Evolutionary conservation across 1,140 invertebrate genomes (phyloP), one percentile per base, ranked within the genome.

Genomic region (Zaprionus vittiger): DNA sequence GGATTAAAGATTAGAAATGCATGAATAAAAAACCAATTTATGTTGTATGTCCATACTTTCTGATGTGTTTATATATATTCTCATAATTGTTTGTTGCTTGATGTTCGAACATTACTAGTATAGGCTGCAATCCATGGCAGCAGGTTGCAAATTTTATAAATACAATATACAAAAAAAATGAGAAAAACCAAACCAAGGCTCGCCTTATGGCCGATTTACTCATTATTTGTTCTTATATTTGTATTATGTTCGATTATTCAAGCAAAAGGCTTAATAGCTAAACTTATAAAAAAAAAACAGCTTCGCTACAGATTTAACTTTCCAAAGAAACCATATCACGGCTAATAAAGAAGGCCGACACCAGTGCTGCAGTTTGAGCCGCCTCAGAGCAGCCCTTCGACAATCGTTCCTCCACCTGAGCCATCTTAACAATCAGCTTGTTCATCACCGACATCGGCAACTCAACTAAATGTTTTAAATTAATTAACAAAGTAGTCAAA

Each of bases 281-380:
- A 22, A 14, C 11, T 24, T 14, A 52, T 14, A 3, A 5, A 12
- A 22, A 12, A 22, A 22, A 9, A 20, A 1, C 3, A 5, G 20
- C 1, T 52, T 47, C 3, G 41, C 41, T 22, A 22, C 5, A 2
- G 5, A 14, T 49, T 74, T 81, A 91, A 56, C 84, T 81, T 44
- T 91, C 86, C 28, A 91, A 26, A 17, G 86, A 86, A 9, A 94
- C 93, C 69, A 95, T 93, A 80, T 96, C 94, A 60, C 96, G 94
- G 31, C 95, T 95, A 54, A 94, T 93, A 71, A 96, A 96, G 93
- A 98, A 98, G 2, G 96, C 95, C 52, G 96, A 94, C 31, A 98
- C 95, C 17, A 98, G 93, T 15, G 97, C 94, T 77, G 96, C 96
- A n/a, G 98, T 93, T 93, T 98, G 97, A 47, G 98, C 95, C 63